Evolutionary conservation across 2,113 vertebrate genomes (phyloP).

Genomic region (Chionodraco myersi): DNA sequence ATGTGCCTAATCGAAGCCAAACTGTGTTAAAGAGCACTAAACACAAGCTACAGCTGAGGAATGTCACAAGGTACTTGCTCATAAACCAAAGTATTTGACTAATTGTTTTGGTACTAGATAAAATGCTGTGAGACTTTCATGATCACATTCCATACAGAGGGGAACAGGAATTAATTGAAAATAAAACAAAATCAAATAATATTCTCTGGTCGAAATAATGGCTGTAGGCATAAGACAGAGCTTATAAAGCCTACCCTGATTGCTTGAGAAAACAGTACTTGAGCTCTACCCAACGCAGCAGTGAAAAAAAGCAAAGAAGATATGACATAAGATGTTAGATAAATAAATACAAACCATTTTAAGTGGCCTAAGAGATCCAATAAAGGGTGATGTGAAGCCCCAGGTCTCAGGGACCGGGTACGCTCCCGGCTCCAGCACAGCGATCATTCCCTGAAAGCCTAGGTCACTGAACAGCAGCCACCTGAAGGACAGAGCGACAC

Average conservation of each 20-base stretch:
- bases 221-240: no score
- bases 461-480: slow-evolving; percentile 95
- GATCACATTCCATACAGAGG: no score
- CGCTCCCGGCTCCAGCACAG: slow-evolving; percentile 89
- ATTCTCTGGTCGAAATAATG: no score
- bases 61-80: neutral
- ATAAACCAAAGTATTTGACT: neutral
- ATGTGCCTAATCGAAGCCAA: neutral
- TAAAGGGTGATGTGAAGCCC: slow-evolving; percentile 88
- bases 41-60: neutral
- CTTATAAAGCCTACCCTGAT: no score
- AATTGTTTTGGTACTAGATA: neutral
- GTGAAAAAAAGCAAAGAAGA: no score
- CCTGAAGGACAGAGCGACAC: slow-evolving; percentile 72
- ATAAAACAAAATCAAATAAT: no score
- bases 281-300: no score
- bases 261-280: no score
- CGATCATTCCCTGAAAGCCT: slow-evolving; percentile 88
- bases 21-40: neutral
- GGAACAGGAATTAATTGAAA: no score
- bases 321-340: neutral
- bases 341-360: slow-evolving; percentile 88
- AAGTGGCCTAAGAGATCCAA: slow-evolving; percentile 91
- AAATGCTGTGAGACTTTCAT: neutral
- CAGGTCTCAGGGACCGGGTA: slow-evolving; percentile 91